Conservation (phyloP, 2,888 invertebrate genomes). For the Rotaria sp. region DNA sequence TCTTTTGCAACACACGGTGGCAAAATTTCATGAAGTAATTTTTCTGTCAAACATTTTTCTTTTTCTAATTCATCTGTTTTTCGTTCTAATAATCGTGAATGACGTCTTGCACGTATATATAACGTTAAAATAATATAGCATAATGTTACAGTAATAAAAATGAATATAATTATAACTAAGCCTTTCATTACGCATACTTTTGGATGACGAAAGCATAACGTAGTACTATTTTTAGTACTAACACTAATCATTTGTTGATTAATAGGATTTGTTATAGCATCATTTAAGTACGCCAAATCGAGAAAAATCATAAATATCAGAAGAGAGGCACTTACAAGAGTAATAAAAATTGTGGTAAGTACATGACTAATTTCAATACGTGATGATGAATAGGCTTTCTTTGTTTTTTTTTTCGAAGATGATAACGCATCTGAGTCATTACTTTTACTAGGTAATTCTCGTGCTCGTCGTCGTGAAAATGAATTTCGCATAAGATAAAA, state of each 20-base stretch:
- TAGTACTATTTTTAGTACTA: background rate
- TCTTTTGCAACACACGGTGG: slow-evolving; percentile 5
- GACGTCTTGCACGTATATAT: background rate
- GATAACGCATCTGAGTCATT: background rate
- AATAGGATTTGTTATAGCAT: background rate
- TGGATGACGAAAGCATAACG: background rate
- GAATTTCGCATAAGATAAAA: slow-evolving; percentile 18
- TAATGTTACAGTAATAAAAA: background rate
- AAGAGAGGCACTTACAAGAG: background rate
- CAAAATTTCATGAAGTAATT: slow-evolving; percentile 21
- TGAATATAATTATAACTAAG: background rate
- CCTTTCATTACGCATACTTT: background rate
- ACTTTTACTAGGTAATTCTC: background rate
- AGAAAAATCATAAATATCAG: background rate
- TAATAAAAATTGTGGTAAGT: background rate
- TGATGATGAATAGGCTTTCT: background rate
- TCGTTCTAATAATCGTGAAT: background rate
- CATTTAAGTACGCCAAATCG: background rate
- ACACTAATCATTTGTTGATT: background rate
- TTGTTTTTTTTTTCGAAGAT: too few relatives aligned
- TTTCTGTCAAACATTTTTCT: slow-evolving; percentile 26
- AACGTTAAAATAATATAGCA: background rate
- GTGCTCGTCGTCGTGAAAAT: background rate
- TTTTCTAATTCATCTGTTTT: slow-evolving; percentile 25
- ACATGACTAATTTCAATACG: background rate